Conservation (phyloP, 1,140 invertebrate species). For the Trichonephila clavipes region DNA sequence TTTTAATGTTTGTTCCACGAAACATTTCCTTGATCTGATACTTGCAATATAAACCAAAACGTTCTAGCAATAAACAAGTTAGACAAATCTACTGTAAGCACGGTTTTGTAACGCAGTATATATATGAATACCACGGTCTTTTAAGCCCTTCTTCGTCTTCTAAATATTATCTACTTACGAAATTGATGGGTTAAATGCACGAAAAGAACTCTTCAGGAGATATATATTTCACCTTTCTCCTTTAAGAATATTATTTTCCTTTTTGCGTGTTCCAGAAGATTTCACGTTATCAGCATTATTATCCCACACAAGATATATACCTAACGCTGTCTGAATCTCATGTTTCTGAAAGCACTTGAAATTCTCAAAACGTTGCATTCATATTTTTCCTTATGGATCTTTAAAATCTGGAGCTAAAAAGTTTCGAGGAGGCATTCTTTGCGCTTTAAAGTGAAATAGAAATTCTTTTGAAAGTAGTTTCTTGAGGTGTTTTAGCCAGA, state of each 20-base stretch:
- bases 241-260: neutral
- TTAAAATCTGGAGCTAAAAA: constrained; percentile 8
- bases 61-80: neutral
- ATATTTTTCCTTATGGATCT: constrained; percentile 23
- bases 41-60: neutral
- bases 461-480: constrained; percentile 35
- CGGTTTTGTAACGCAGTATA: neutral
- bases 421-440: neutral
- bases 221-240: neutral
- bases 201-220: neutral
- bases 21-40: neutral
- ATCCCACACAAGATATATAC: neutral
- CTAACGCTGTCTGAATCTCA: neutral
- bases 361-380: neutral
- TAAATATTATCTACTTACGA: neutral
- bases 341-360: neutral
- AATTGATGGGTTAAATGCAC: constrained; percentile 15
- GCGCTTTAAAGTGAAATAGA: constrained; percentile 5
- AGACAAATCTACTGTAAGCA: constrained; percentile 1
- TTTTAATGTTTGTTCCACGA: neutral
- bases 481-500: neutral
- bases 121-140: neutral
- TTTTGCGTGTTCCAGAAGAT: neutral
- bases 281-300: constrained; percentile 10
- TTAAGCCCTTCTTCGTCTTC: neutral